Percentiles rank a stretch among this genome's conserved stretches.
phyloP scores from a whole-genome alignment of 2,888 invertebrate genomes.

The Trichopoda pennipes region DNA sequence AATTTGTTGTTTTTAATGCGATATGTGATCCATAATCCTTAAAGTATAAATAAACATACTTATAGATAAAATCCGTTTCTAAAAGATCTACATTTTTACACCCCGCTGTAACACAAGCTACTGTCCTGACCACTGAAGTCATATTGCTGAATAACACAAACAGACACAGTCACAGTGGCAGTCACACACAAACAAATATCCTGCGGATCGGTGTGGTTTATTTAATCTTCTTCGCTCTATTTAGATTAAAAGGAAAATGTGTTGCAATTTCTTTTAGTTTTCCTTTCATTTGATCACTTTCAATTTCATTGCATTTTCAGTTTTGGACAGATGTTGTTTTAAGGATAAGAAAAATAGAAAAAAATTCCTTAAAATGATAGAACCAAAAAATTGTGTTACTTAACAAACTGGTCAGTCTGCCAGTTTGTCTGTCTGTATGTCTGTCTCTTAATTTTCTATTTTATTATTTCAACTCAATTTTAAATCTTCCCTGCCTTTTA shows the following conservation, averaged over 20 bases:
- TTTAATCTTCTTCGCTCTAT: constrained; percentile 35
- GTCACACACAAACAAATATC: constrained; percentile 12
- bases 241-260: constrained; percentile 2
- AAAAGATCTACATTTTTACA: background rate
- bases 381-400: background rate
- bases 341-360: background rate
- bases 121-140: constrained; percentile 16
- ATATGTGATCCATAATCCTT: background rate
- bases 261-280: constrained; percentile 19
- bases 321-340: constrained; percentile 13
- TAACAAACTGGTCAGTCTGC: constrained; percentile 4
- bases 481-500: constrained; percentile 60
- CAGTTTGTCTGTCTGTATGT: background rate
- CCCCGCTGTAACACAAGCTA: constrained; percentile 27
- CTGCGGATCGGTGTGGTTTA: constrained; percentile 33
- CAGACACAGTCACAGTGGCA: background rate
- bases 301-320: background rate
- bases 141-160: background rate
- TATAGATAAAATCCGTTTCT: background rate
- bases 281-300: background rate
- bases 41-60: background rate
- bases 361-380: too few species aligned
- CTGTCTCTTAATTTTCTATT: background rate
- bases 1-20: background rate
- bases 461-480: constrained; percentile 44